Evolutionary conservation across 2,888 invertebrate genomes (phyloP), one percentile per base, ranked within the genome.

Genomic region (Seira sanloemensis): DNA sequence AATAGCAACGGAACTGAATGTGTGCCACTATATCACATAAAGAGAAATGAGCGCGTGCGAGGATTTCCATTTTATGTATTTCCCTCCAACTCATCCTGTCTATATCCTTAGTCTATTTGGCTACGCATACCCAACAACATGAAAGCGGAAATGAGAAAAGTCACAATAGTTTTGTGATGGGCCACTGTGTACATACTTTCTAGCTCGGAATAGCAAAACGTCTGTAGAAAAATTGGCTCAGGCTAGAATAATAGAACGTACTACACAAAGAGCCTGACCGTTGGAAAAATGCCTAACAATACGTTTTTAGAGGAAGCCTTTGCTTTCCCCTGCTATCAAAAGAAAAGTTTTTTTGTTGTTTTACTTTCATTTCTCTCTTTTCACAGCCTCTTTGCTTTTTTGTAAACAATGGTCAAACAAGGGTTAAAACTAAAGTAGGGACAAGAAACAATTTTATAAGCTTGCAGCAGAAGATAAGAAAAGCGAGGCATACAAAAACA

Each of bases 131-230:
- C 18, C 74, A 26, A 62, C 16, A 21, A n/a, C 2, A 23, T 18
- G 21, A 75, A 23, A 46, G 21, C 78, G 78, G 78, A 78, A 78
- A 78, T 78, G 78, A 72, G 78, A 78, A 78, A 78, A 78, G 78
- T 78, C 78, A 78, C 78, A 78, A 78, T 78, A 72, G 78, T 72
- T 78, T 72, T 66, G 58, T 78, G 66, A 72, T 66, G 78, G 66
- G 66, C 23, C 25, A 37, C 37, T n/a, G n/a, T n/a, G n/a, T n/a
- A n/a, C n/a, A n/a, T n/a, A n/a, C n/a, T n/a, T n/a, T n/a, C n/a
- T n/a, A n/a, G n/a, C n/a, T n/a, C n/a, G n/a, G n/a, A n/a, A n/a
- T n/a, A n/a, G n/a, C n/a, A n/a, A n/a, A 37, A 7, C 12, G 37
- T 37, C 37, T 4, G 4, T 37, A 37, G 37, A 37, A 37, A 37